Evolutionary conservation across 1,140 invertebrate species (phyloP).

Genomic region (Stegodyphus mimosarum): DNA sequence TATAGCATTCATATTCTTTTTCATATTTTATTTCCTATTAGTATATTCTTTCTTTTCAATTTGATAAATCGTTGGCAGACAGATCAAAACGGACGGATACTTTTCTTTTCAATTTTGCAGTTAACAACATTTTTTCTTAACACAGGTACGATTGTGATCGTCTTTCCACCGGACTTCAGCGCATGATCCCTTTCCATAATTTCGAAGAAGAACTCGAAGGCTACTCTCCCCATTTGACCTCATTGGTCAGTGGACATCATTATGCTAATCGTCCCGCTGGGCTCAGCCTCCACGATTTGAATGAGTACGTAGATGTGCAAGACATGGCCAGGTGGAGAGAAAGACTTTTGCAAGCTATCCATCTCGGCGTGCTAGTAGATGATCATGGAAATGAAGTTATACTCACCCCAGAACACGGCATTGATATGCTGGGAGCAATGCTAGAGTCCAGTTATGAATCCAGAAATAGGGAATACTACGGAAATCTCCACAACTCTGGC

Average conservation of each 20-base stretch:
- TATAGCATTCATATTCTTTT: no score
- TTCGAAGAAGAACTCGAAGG: slow-evolving; percentile 69
- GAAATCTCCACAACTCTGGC: slow-evolving; percentile 64
- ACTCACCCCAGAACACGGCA: slow-evolving; percentile 38
- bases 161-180: slow-evolving; percentile 73
- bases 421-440: slow-evolving; percentile 57
- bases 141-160: slow-evolving; percentile 78
- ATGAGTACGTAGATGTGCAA: slow-evolving; percentile 65
- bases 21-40: no score
- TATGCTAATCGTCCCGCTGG: slow-evolving; percentile 73
- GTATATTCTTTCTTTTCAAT: no score
- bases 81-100: no score
- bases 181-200: slow-evolving; percentile 56
- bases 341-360: slow-evolving; percentile 57
- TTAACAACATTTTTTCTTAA: background rate
- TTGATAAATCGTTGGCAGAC: no score
- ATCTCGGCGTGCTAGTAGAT: slow-evolving; percentile 32
- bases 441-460: slow-evolving; percentile 53
- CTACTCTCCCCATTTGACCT: slow-evolving; percentile 74
- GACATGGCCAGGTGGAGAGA: slow-evolving; percentile 68
- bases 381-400: slow-evolving; percentile 48
- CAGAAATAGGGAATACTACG: slow-evolving; percentile 62
- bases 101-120: background rate
- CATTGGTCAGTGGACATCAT: slow-evolving; percentile 74
- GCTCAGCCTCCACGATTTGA: slow-evolving; percentile 70